Percentiles rank a stretch among this genome's conserved stretches.
phyloP scores from a whole-genome alignment of 2,797 vertebrate species.

The Muraenolepis orangiensis region DNA sequence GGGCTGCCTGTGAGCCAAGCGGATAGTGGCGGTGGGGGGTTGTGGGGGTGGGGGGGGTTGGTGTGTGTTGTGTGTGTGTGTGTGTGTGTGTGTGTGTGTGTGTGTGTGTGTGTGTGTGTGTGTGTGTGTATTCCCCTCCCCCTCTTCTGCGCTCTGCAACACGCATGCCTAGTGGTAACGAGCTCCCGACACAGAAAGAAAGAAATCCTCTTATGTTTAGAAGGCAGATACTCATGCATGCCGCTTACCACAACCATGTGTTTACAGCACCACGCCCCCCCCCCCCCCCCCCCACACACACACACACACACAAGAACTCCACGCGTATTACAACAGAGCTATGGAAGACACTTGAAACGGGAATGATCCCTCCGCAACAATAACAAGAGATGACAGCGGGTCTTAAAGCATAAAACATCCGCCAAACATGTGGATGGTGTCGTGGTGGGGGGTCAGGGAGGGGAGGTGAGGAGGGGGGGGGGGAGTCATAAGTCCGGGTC shows the following conservation, averaged over 20 bases:
- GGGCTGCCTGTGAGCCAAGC: too few relatives aligned
- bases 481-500: too few relatives aligned
- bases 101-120: conserved; percentile 20
- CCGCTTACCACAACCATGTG: background rate
- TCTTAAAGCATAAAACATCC: too few relatives aligned
- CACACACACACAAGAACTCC: conserved; percentile 3
- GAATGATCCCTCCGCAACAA: background rate
- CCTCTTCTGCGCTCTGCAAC: conserved; percentile 18
- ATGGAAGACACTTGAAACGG: too few relatives aligned
- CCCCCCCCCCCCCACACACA: conserved; percentile 33
- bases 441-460: background rate
- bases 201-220: conserved; percentile 66
- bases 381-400: background rate
- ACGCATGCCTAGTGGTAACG: conserved; percentile 35
- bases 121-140: conserved; percentile 43
- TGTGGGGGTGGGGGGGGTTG: background rate
- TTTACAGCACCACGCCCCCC: too few relatives aligned
- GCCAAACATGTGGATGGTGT: too few relatives aligned
- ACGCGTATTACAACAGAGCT: too few relatives aligned
- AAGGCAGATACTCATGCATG: conserved; percentile 8
- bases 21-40: background rate
- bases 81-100: conserved; percentile 15
- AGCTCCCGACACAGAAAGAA: conserved; percentile 34
- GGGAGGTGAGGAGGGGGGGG: too few relatives aligned
- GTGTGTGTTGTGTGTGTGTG: conserved; percentile 10